Evolutionary conservation across 92 coral and sea anemone species (phyloP).

Genomic region (Palythoa caribaeorum): DNA sequence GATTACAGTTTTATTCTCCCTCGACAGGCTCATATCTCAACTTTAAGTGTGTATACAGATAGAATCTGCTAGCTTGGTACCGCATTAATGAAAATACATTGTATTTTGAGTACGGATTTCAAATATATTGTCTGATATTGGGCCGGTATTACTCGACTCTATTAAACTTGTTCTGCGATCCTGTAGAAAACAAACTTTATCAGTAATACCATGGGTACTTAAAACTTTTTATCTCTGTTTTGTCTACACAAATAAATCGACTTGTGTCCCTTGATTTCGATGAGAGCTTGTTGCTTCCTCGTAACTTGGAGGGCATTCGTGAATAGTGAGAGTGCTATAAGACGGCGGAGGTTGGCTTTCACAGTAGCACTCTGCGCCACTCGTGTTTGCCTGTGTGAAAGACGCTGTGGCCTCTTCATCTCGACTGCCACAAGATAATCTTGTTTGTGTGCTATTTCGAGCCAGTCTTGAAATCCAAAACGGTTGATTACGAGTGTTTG

Average conservation of each 20-base stretch:
- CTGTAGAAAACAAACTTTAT: not conserved
- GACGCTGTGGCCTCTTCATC: slow-evolving; percentile 28
- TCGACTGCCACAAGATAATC: slow-evolving; percentile 4
- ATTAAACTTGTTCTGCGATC: not conserved
- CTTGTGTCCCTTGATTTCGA: slow-evolving; percentile 31
- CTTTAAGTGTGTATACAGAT: slow-evolving; percentile 1
- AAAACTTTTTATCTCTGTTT: not conserved
- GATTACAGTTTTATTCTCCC: not conserved
- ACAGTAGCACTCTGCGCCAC: not conserved
- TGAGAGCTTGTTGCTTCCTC: slow-evolving; percentile 28
- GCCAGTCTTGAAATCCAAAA: slow-evolving; percentile 43
- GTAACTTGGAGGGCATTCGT: slow-evolving; percentile 41
- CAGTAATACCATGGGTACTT: not conserved
- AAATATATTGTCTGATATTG: slow-evolving; percentile 26
- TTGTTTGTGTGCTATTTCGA: slow-evolving; percentile 45
- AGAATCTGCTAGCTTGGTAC: not conserved
- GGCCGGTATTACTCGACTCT: not conserved
- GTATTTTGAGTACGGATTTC: slow-evolving; percentile 13
- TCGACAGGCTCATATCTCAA: not conserved
- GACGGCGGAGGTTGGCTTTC: slow-evolving; percentile 19
- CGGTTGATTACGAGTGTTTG: slow-evolving; percentile 4
- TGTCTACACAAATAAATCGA: slow-evolving; percentile 39
- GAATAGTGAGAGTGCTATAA: slow-evolving; percentile 24
- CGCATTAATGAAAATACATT: not conserved
- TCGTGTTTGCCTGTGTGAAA: slow-evolving; percentile 29